Evolutionary conservation across 2,888 invertebrate species (phyloP), one percentile per base, ranked within the genome.

Genomic region (Idaea aversata): DNA sequence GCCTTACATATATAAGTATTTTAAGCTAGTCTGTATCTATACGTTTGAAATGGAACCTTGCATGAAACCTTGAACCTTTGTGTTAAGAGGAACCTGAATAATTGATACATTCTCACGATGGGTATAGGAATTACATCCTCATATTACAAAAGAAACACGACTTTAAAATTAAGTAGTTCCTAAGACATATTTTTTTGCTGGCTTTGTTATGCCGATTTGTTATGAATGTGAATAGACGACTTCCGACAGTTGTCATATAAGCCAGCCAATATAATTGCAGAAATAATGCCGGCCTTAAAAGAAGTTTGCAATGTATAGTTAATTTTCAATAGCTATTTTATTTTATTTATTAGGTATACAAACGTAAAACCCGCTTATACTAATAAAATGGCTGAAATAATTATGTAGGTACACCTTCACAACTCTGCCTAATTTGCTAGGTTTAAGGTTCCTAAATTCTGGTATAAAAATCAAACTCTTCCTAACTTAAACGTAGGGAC

Each of bases 231-330:
- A 59, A 59, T 25, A 59, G 59, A 34, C 16, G 34, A 25, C 34
- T 59, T 59, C 59, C 59, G 59, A 25, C 59, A 59, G 16, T 25
- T 59, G 59, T 59, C 59, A 59, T 25, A 59, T 59, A 59, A 59
- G 59, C 59, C 59, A 15, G 5, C 13, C 59, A 25, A 13, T 59
- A 34, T 16, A 1, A 25, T 59, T 34, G 13, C 16, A 34, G 15
- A 59, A 59, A 59, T 25, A 59, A 59, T 16, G 58, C 16, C n/a
- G 16, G 15, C 16, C 59, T 59, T 34, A 25, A 34, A 4, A 34
- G 25, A 25, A 25, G 2, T 25, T 25, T 25, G 4, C 59, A 59
- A 16, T 34, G 16, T 16, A 15, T n/a, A n/a, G n/a, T n/a, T n/a
- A n/a, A 59, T 59, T 13, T 15, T 2, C 58, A 58, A 58, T 6